Evolutionary conservation across 2,113 vertebrate genomes (phyloP), one percentile per base, ranked within the genome.

Genomic region (Polypterus senegalus): DNA sequence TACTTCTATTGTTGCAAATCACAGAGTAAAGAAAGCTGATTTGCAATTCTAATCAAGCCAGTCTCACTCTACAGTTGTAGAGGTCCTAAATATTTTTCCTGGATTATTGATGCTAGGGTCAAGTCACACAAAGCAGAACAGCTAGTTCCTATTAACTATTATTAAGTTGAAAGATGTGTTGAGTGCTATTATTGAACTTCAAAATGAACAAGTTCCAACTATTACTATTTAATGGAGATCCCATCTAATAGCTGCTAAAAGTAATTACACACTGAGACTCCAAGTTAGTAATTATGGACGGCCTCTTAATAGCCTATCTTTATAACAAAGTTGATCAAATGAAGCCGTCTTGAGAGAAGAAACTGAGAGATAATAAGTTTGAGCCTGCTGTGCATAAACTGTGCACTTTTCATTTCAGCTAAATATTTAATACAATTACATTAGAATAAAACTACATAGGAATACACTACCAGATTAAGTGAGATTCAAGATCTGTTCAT

Each of bases 211-310:
- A 64, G 71, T 65, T 76, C 66, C 61, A 70, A 73, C 78, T 78
- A 83, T 83, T 76, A 83, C 77, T 54, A 72, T 77, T 83, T 86
- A 82, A 83, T 79, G 79, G 77, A 74, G 72, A 83, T 81, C 72
- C 74, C 80, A 78, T 79, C 69, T 73, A 76, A 73, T 66, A 67
- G 4, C 68, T 83, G 65, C 77, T 78, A 71, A 71, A 83, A 78
- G 82, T 86, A 85, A 88, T 88, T 82, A 80, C 76, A 82, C 71
- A 74, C 70, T 80, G 76, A 80, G 79, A 80, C 80, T 71, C 64
- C 66, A 74, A 81, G 75, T 68, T 69, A 60, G 54, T 77, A 83
- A 85, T 85, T 80, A 77, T 52, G 52, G 76, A 79, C 70, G 73
- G 27, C 79, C 73, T 76, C 76, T 81, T 86, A 83, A 79, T 73